phyloP scores from a whole-genome alignment of 2,113 vertebrate species.

The Pachycephala philippinensis region DNA sequence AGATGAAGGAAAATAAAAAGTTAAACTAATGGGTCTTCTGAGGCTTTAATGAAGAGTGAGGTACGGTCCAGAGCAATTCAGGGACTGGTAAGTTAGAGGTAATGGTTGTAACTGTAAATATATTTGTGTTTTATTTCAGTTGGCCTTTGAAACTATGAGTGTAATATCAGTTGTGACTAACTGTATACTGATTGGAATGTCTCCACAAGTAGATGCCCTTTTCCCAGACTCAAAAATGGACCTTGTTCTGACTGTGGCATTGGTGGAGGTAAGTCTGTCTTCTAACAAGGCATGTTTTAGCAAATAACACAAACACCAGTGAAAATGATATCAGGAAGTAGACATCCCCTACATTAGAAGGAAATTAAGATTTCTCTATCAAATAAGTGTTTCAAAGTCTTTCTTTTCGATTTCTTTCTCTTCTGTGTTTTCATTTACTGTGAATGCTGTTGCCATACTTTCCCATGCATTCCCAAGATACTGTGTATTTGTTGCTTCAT shows the following conservation, averaged over 20 bases:
- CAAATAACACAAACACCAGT: not conserved
- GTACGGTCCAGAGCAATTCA: not conserved
- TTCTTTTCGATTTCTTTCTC: not conserved
- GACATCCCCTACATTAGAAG: not conserved
- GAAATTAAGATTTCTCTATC: not conserved
- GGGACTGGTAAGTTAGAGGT: not conserved
- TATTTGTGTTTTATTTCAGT: constrained; percentile 71
- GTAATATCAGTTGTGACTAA: constrained; percentile 95
- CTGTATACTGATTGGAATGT: constrained; percentile 93
- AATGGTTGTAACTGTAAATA: not conserved
- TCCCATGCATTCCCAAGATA: not conserved
- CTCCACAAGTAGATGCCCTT: constrained; percentile 86
- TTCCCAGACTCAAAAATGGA: constrained; percentile 84
- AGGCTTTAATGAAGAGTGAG: not conserved
- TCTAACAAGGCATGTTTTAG: not conserved
- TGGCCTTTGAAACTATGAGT: constrained; percentile 97
- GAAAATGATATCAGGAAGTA: not conserved
- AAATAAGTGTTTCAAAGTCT: not conserved
- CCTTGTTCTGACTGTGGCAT: constrained; percentile 85
- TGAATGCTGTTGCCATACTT: not conserved
- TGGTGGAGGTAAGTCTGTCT: constrained; percentile 82
- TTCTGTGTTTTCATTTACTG: not conserved
- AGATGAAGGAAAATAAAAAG: not conserved
- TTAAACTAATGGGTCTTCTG: not conserved
- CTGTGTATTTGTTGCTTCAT: not conserved